Conservation (phyloP, 2,113 vertebrate species). For the Callaeas wilsoni region DNA sequence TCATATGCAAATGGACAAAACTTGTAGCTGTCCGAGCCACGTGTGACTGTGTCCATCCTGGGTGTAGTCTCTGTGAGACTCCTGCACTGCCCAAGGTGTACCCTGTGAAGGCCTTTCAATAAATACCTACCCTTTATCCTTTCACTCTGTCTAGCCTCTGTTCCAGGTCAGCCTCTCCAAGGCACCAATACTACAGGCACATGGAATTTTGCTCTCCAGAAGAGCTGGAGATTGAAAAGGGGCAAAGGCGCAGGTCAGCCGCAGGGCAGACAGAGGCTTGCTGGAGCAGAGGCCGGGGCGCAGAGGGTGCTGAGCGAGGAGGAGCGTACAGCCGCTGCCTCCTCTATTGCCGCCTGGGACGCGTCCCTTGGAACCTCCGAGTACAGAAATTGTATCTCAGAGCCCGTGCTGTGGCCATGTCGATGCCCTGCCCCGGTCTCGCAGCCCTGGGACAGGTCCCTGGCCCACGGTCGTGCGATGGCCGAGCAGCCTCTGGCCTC, state of each 20-base stretch:
- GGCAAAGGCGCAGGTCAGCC: not conserved
- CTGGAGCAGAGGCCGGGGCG: not conserved
- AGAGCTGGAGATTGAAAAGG: not conserved
- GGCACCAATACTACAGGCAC: not conserved
- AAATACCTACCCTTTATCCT: too few relatives aligned
- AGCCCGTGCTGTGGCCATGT: not conserved
- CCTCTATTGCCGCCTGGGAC: not conserved
- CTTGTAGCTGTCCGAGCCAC: too few relatives aligned
- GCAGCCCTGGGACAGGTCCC: not conserved
- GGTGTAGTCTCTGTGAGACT: too few relatives aligned
- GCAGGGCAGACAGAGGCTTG: not conserved
- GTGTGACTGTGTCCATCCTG: too few relatives aligned
- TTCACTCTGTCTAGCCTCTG: too few relatives aligned
- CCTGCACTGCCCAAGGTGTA: too few relatives aligned
- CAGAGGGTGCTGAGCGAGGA: not conserved
- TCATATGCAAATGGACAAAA: too few relatives aligned
- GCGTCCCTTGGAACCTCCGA: not conserved
- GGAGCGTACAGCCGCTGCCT: not conserved
- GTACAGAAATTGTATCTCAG: not conserved
- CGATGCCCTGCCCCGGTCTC: not conserved
- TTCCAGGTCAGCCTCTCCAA: too few relatives aligned
- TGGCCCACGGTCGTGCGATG: rapidly evolving
- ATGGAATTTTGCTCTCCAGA: not conserved
- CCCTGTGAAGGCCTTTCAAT: too few relatives aligned
- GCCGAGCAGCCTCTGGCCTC: not conserved